Evolutionary conservation across 2,797 vertebrate species (phyloP).

Genomic region (Bucorvus abyssinicus): DNA sequence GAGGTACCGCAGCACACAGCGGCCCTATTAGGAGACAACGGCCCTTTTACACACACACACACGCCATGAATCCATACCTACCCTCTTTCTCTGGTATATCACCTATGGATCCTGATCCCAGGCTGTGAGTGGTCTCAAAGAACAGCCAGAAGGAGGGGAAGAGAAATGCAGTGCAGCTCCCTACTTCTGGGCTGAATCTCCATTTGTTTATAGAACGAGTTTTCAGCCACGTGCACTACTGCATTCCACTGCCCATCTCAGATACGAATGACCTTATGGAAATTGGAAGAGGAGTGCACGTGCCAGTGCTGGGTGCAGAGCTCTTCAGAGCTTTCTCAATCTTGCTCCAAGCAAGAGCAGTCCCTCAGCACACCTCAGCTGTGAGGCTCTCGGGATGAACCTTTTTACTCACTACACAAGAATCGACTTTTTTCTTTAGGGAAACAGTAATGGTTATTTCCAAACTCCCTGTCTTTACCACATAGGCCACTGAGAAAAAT

Average conservation of each 20-base stretch:
- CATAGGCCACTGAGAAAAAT: not conserved
- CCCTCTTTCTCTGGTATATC: not conserved
- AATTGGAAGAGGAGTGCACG: not conserved
- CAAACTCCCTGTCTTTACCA: not conserved
- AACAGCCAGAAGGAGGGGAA: not conserved
- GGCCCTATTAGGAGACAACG: not conserved
- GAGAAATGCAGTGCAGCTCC: not conserved
- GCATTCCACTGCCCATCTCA: not conserved
- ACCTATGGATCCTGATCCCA: not conserved
- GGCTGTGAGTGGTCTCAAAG: not conserved
- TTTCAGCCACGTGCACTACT: not conserved
- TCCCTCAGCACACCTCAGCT: not conserved
- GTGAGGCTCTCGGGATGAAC: not conserved
- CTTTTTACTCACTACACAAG: not conserved
- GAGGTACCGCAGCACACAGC: fast-evolving
- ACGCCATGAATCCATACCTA: not conserved
- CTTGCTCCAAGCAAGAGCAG: not conserved
- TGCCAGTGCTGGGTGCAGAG: too few species aligned
- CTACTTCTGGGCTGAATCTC: not conserved
- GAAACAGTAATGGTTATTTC: not conserved
- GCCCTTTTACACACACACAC: too few species aligned
- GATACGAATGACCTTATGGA: not conserved
- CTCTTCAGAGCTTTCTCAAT: not conserved
- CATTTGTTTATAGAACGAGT: not conserved
- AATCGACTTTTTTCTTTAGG: not conserved